A percentile compares a stretch with the other conserved stretches of the same genome.
Evolutionary conservation across 1,140 invertebrate species (phyloP).

Genomic region (Phortica variegata): DNA sequence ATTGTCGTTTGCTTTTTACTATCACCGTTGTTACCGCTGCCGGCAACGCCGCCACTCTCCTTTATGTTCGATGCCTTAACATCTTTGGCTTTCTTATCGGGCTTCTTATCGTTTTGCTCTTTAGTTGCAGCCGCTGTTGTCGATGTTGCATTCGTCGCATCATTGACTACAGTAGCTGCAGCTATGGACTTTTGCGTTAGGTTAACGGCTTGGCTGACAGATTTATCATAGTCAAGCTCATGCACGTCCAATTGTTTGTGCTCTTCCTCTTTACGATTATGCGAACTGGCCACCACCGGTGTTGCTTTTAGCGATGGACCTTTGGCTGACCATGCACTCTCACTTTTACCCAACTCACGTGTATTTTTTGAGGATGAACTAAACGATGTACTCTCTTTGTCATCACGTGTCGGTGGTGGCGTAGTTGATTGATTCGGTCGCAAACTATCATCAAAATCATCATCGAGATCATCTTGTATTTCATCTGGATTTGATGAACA

Average conservation of each 20-base stretch:
- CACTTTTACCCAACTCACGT: conserved; percentile 43
- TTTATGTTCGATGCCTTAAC: not conserved
- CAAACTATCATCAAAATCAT: conserved; percentile 50
- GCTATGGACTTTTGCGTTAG: conserved; percentile 35
- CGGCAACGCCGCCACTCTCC: conserved; percentile 7
- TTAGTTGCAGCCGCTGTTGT: conserved; percentile 8
- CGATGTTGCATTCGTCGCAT: not conserved
- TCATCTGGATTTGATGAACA: conserved; percentile 62
- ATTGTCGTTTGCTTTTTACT: conserved; percentile 1
- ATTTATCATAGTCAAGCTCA: conserved; percentile 30
- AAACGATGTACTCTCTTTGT: conserved; percentile 47
- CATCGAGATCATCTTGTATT: conserved; percentile 61
- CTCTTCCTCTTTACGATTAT: conserved; percentile 9
- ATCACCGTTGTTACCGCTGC: not conserved
- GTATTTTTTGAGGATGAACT: conserved; percentile 52
- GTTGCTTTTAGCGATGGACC: conserved; percentile 51
- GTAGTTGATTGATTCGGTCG: conserved; percentile 40
- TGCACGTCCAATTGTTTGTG: conserved; percentile 17
- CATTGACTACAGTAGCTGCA: not conserved
- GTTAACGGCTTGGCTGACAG: conserved; percentile 36
- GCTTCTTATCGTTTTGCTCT: conserved; percentile 15
- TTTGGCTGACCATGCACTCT: conserved; percentile 53
- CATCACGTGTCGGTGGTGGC: conserved; percentile 40
- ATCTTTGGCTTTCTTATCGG: conserved; percentile 33
- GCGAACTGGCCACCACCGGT: conserved; percentile 34